Conservation (phyloP, 37 sponge, comb jelly and placozoan genomes). For the Halichondria panicea region DNA sequence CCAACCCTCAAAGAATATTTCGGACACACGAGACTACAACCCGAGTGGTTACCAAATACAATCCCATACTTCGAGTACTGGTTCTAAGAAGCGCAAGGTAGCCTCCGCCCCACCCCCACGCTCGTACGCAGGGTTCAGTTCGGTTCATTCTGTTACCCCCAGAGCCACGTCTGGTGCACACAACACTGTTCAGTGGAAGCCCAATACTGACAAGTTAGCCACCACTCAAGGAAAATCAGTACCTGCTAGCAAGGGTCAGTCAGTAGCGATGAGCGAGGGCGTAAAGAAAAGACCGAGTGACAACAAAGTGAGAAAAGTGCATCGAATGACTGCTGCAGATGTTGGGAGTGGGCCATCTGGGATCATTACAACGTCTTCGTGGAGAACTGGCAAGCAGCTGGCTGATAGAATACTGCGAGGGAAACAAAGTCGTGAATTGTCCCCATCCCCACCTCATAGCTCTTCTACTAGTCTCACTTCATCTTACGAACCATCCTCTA, state of each 20-base stretch:
- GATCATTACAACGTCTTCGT: slow-evolving; percentile 55
- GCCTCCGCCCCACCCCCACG: slow-evolving; percentile 55
- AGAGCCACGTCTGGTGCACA: not conserved
- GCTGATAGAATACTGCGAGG: slow-evolving; percentile 25
- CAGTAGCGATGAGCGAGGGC: too few species aligned
- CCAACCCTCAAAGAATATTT: too few species aligned
- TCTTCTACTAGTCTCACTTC: too few species aligned
- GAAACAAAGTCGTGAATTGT: not conserved
- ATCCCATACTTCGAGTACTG: not conserved
- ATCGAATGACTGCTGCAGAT: not conserved
- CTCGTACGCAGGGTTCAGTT: slow-evolving; percentile 36
- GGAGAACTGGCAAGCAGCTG: slow-evolving; percentile 61
- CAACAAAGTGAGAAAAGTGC: slow-evolving; percentile 16
- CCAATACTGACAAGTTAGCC: slow-evolving; percentile 1
- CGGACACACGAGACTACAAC: too few species aligned
- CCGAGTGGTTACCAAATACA: too few species aligned
- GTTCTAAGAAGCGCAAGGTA: slow-evolving; percentile 48
- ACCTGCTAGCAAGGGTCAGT: too few species aligned
- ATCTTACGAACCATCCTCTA: too few species aligned
- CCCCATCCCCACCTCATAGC: not conserved
- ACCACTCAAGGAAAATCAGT: too few species aligned
- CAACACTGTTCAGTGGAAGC: not conserved
- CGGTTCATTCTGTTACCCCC: too few species aligned
- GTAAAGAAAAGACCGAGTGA: too few species aligned
- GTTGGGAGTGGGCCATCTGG: not conserved